Evolutionary conservation across 2,888 invertebrate genomes (phyloP), one percentile per base, ranked within the genome.

Genomic region (Oscheius onirici): DNA sequence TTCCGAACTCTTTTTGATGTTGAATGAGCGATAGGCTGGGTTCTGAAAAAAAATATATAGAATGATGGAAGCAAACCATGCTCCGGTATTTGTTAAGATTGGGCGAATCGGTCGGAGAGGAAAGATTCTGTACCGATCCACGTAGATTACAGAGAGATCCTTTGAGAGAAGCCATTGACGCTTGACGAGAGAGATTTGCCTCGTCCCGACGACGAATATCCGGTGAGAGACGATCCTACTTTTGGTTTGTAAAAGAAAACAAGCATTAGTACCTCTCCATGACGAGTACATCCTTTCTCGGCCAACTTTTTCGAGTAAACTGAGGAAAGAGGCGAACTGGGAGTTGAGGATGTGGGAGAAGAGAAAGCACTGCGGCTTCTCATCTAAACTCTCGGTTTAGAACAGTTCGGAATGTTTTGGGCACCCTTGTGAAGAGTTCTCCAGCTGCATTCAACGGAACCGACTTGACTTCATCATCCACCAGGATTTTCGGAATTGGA

Each of bases 1-100:
- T 3, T 71, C 66, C 1, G 57, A 57, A 3, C 46, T 26, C 51
- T 66, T 65, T 44, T 66, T 65, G n/a, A 57, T 13, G 57, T 71
- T 71, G 57, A 71, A 71, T 10, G 71, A 71, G 1, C 71, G 65
- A 43, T 71, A 71, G 22, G 44, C 49, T 8, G 71, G 71, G 28
- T 66, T 71, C 71, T 71, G 57, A 20, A 71, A 71, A 28, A 3
- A 20, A 11, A 41, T 11, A 44, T 46, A 13, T 28, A 46, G n/a
- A 24, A 60, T 17, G 26, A 24, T 10, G 17, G 44, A 13, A 17
- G 26, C 63, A 24, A 20, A 71, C 71, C 71, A 71, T 71, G 57
- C 71, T 71, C n/a, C 58, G 44, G 46, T 57, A 71, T 46, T 58
- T 54, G 11, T 52, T 52, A 15, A 70, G 34, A 70, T 61, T 58